These are phyloP conservation scores for Micropoecilia bifurca DNA, from an alignment of 2,797 vertebrate genomes.

Conservation along the genomic window DNA sequence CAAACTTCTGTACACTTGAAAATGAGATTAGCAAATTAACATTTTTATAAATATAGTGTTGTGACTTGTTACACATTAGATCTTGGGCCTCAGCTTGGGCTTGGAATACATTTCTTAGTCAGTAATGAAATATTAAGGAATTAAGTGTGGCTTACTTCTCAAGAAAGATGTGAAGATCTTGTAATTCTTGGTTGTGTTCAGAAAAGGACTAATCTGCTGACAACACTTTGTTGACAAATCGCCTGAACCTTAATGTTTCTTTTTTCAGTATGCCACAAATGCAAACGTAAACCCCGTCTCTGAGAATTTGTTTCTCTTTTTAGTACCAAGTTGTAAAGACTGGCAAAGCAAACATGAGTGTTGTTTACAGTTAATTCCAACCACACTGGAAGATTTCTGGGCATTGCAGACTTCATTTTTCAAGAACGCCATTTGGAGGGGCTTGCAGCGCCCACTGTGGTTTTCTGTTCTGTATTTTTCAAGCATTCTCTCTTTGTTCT, in stretches of 20 bases:
- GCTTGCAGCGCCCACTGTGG: background rate
- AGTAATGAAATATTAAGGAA: background rate
- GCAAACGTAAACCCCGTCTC: background rate
- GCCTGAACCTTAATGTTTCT: background rate
- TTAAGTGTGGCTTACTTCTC: background rate
- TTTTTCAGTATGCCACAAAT: background rate
- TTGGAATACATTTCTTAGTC: background rate
- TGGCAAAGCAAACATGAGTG: background rate
- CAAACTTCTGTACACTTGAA: background rate
- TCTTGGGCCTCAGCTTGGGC: background rate
- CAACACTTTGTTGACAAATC: background rate
- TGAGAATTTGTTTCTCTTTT: background rate
- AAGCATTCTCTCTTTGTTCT: background rate
- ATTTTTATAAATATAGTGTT: background rate
- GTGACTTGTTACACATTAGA: background rate
- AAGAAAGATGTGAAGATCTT: background rate
- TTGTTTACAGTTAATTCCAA: background rate
- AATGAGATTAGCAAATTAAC: background rate
- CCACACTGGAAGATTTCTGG: background rate
- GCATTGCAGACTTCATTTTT: background rate
- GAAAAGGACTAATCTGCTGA: background rate
- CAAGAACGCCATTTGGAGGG: constrained; percentile 1
- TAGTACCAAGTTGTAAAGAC: too few species aligned
- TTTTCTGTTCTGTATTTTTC: background rate
- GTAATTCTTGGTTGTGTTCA: background rate